These are phyloP conservation scores for Sandelia bainsii DNA, from an alignment of 2,797 vertebrate species.

Conservation along the genomic window DNA sequence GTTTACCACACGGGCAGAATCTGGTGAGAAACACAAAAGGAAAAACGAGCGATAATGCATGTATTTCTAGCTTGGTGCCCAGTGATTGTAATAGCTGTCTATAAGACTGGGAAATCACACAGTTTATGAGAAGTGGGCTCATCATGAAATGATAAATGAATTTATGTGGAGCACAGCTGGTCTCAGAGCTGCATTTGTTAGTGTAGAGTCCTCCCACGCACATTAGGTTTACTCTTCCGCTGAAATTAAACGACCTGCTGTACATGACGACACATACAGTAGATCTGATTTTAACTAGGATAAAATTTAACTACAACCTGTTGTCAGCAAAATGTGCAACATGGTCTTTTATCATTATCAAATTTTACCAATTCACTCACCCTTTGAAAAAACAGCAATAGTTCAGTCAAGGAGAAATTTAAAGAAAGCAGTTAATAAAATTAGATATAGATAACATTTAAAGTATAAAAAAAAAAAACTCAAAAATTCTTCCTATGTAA, in stretches of 20 bases:
- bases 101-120: constrained; percentile 13
- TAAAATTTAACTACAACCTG: not conserved
- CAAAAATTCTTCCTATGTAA: too few relatives aligned
- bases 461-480: not conserved
- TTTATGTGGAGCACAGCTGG: constrained; percentile 25
- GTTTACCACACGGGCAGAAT: constrained; percentile 97
- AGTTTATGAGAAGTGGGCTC: constrained; percentile 31
- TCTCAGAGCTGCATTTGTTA: constrained; percentile 25
- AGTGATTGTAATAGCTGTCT: constrained; percentile 8
- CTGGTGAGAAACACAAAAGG: constrained; percentile 68
- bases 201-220: not conserved
- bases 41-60: not conserved
- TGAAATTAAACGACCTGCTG: not conserved
- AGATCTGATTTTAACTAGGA: constrained; percentile 1
- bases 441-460: not conserved
- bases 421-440: not conserved
- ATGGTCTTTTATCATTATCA: not conserved
- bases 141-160: constrained; percentile 33
- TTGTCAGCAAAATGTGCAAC: not conserved
- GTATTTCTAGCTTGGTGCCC: not conserved
- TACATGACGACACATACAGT: not conserved
- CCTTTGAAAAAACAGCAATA: not conserved
- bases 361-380: not conserved
- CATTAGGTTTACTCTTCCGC: constrained; percentile 3
- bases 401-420: not conserved